Evolutionary conservation across 2,113 vertebrate species (phyloP).

Genomic region (Nothoprocta perdicaria): DNA sequence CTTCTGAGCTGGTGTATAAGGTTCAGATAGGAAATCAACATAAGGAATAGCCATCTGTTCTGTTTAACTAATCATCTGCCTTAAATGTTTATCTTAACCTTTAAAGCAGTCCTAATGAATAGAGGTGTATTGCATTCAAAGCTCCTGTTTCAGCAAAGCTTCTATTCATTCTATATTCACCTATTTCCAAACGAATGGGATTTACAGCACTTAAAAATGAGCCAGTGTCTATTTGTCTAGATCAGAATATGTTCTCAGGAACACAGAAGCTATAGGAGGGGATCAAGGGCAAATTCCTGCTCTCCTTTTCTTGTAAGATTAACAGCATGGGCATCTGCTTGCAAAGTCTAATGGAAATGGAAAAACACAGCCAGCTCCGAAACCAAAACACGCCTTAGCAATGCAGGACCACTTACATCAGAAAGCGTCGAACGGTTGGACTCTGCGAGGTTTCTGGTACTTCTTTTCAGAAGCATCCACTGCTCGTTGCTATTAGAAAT

Average conservation of each 20-base stretch:
- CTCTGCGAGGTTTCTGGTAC: background rate
- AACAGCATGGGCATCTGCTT: background rate
- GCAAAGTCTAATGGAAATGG: background rate
- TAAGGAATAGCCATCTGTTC: accelerated
- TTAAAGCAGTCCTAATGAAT: accelerated
- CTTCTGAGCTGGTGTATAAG: accelerated
- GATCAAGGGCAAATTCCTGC: accelerated
- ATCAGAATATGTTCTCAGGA: background rate
- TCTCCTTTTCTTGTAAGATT: background rate
- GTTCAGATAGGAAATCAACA: background rate
- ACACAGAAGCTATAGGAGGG: background rate
- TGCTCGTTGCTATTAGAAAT: background rate
- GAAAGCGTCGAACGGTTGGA: background rate
- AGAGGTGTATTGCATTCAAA: accelerated
- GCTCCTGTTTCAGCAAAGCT: background rate
- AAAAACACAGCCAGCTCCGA: background rate
- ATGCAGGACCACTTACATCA: accelerated
- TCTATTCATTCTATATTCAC: background rate
- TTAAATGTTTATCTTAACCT: background rate
- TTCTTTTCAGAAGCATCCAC: background rate
- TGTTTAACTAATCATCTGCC: too few relatives aligned
- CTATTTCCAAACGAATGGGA: accelerated
- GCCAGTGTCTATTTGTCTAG: accelerated
- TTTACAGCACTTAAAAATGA: background rate
- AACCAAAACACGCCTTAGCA: background rate